Evolutionary conservation across 2,888 invertebrate genomes (phyloP), one percentile per base, ranked within the genome.

Genomic region (Alloplasta piceator): DNA sequence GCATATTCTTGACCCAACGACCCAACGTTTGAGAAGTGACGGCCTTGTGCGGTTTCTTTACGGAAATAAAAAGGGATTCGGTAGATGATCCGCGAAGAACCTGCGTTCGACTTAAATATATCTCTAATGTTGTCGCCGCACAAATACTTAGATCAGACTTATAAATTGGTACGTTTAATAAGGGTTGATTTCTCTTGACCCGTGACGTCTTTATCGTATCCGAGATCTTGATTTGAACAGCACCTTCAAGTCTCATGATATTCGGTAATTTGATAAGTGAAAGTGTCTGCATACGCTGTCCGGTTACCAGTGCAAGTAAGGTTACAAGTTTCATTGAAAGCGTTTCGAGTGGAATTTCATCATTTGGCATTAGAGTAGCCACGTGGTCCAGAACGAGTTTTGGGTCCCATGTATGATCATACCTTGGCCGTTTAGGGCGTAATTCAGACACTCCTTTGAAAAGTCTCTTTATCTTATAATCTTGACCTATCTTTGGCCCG

Each of bases 161-260:
- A 75, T 46, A 80, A 75, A 73, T 77, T 3, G 78, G 81, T 26
- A 84, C 55, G 56, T 74, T 48, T 46, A 82, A 56, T 41, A 61
- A 14, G 9, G 85, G 83, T 66, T 85, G 83, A n/a, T 67, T 80
- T 5, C 52, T 26, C 1, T 58, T 70, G n/a, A 52, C 52, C n/a
- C 52, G 70, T 10, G 84, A 81, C 7, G 83, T 78, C 46, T 83
- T 82, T 1, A 83, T 70, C 58, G 26, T 70, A 43, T 55, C 67
- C 26, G 71, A 71, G 36, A 80, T 76, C 12, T 77, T 80, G 1
- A 80, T 79, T 56, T 80, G 58, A 5, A 80, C n/a, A 1, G 50
- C 39, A 48, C 55, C 52, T 43, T 41, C 36, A 39, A 14, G 48
- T 63, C 58, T 56, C 38, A 60, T 36, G 12, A 70, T 60, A n/a